phyloP scores from a whole-genome alignment of 2,113 vertebrate genomes.

The Colinus virginianus region DNA sequence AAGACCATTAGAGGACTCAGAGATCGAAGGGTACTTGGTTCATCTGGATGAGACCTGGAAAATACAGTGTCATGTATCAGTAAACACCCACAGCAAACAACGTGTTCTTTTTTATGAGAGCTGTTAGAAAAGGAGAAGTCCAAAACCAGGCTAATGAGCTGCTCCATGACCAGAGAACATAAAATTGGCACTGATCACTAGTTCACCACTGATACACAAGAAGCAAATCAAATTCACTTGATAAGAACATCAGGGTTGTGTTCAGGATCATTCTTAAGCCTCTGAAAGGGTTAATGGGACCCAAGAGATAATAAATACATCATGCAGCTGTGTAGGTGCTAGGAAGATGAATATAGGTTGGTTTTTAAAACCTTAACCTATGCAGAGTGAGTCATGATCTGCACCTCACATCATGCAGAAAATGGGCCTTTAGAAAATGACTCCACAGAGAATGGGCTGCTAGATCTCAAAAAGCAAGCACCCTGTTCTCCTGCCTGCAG shows the following conservation, averaged over 20 bases:
- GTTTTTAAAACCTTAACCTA: constrained; percentile 58
- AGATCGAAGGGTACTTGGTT: background rate
- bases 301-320: constrained; percentile 46
- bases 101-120: background rate
- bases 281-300: constrained; percentile 43
- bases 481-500: constrained; percentile 35
- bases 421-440: constrained; percentile 62
- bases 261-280: background rate
- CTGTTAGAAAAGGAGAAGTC: background rate
- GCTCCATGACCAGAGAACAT: background rate
- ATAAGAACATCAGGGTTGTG: background rate
- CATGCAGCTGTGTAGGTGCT: constrained; percentile 63
- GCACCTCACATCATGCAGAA: constrained; percentile 55
- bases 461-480: constrained; percentile 17
- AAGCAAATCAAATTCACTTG: background rate
- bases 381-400: constrained; percentile 65
- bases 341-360: constrained; percentile 45
- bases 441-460: constrained; percentile 46
- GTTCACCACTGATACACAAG: background rate
- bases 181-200: background rate
- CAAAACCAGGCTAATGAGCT: background rate
- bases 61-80: background rate
- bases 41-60: constrained; percentile 25
- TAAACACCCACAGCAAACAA: background rate
- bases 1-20: background rate